A percentile compares a stretch with the other conserved stretches of the same genome.
These are phyloP conservation scores for Rhea pennata DNA, from an alignment of 2,113 vertebrate genomes.

Conservation along the genomic window DNA sequence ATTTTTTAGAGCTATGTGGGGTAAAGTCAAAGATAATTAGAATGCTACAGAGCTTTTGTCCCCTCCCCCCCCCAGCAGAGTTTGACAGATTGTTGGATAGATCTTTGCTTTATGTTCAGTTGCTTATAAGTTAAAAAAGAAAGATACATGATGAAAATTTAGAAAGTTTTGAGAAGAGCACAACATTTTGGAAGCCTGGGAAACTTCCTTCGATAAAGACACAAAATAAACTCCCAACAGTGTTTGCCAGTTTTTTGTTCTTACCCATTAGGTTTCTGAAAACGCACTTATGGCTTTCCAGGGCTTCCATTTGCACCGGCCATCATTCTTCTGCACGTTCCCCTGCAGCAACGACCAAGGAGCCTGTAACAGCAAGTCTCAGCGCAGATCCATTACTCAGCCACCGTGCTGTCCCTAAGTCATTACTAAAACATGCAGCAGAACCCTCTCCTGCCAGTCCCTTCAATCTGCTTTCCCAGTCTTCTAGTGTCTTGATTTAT, in stretches of 20 bases:
- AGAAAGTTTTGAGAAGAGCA: background rate
- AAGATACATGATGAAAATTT: background rate
- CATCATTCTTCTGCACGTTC: background rate
- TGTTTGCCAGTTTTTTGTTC: background rate
- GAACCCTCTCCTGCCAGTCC: background rate
- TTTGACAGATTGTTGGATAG: background rate
- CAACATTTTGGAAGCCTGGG: background rate
- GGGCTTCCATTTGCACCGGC: background rate
- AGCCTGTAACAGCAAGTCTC: background rate
- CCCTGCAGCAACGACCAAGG: rapidly evolving
- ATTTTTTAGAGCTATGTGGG: background rate
- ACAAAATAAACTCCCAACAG: background rate
- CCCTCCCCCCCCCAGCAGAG: background rate
- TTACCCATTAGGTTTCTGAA: conserved; percentile 6
- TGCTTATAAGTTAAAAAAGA: background rate
- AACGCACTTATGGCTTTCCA: background rate
- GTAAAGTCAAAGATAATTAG: background rate
- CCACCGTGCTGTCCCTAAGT: background rate
- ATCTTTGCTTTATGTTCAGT: background rate
- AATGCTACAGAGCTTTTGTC: background rate
- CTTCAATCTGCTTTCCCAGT: background rate
- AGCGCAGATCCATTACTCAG: background rate
- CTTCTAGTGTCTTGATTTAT: background rate
- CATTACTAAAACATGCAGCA: background rate
- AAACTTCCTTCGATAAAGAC: background rate